Evolutionary conservation across 1,140 invertebrate genomes (phyloP), one percentile per base, ranked within the genome.

Genomic region (Atopsyche davidsoni): DNA sequence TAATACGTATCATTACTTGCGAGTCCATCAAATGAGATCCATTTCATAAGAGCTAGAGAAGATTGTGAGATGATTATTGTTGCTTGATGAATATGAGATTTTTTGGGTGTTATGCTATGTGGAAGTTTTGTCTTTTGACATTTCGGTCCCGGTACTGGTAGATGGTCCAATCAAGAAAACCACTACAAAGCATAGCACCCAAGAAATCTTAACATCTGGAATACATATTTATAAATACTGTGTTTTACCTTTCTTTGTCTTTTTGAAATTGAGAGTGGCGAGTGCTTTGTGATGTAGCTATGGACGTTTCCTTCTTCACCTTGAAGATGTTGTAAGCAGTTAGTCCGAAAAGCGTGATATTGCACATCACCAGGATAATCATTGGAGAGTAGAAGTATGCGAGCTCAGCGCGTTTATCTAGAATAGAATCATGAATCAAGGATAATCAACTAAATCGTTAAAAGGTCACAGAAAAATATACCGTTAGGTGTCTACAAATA

Each of bases 361-460:
- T 92, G 54, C 76, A 76, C 0, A 83, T 47, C 4, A 90, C 76
- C 4, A 89, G 72, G 2, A 82, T 57, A 13, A 80, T 74, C 32
- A 89, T 82, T 0, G 87, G 86, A 0, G 72, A 75, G 60, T 85
- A 87, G 68, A 90, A 88, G 60, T 89, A 90, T 4, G 81, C 57
- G 17, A 85, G 70, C 28, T 75, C 78, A 17, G 67, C 63, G 3
- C 75, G n/a, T n/a, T n/a, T n/a, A n/a, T n/a, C n/a, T n/a, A n/a
- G n/a, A n/a, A n/a, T n/a, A n/a, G n/a, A n/a, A n/a, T n/a, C n/a
- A n/a, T n/a, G n/a, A n/a, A n/a, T n/a, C n/a, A n/a, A n/a, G n/a
- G n/a, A n/a, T n/a, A n/a, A n/a, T n/a, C n/a, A n/a, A n/a, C n/a
- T n/a, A n/a, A n/a, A n/a, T n/a, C n/a, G n/a, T n/a, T n/a, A n/a